Conservation (phyloP, 2,113 vertebrate genomes). For the Cromileptes altivelis region DNA sequence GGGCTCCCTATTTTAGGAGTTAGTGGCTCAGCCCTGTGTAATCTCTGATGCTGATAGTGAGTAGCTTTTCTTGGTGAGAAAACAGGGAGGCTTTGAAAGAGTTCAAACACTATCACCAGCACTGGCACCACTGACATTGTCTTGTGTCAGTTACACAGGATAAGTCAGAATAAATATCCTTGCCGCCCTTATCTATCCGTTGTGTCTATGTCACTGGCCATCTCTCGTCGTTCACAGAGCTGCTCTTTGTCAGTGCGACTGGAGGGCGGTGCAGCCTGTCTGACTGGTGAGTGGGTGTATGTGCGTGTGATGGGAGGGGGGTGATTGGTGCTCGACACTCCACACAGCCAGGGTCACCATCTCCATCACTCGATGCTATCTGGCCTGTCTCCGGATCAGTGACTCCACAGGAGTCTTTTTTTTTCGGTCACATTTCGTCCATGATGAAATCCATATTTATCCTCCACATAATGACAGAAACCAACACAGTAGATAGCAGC, state of each 20-base stretch:
- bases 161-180: slow-evolving; percentile 18
- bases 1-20: slow-evolving; percentile 14
- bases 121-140: slow-evolving; percentile 6
- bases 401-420: slow-evolving; percentile 27
- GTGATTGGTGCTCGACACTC: background rate
- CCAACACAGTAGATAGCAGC: slow-evolving; percentile 22
- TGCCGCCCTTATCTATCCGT: slow-evolving; percentile 48
- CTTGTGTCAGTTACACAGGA: slow-evolving; percentile 28
- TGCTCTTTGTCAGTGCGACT: slow-evolving; percentile 59
- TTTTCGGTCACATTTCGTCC: background rate
- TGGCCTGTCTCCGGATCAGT: slow-evolving; percentile 30
- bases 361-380: slow-evolving; percentile 56
- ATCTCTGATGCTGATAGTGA: slow-evolving; percentile 23
- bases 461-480: slow-evolving; percentile 39
- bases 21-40: background rate
- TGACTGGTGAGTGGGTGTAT: slow-evolving; percentile 10
- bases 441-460: slow-evolving; percentile 52
- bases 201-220: slow-evolving; percentile 37
- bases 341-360: slow-evolving; percentile 19
- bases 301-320: background rate
- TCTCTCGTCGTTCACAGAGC: slow-evolving; percentile 19
- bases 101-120: background rate
- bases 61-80: slow-evolving; percentile 8
- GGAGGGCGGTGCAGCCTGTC: slow-evolving; percentile 29
- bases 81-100: slow-evolving; percentile 3